Evolutionary conservation across 1,140 invertebrate species (phyloP).

Genomic region (Pantala flavescens): DNA sequence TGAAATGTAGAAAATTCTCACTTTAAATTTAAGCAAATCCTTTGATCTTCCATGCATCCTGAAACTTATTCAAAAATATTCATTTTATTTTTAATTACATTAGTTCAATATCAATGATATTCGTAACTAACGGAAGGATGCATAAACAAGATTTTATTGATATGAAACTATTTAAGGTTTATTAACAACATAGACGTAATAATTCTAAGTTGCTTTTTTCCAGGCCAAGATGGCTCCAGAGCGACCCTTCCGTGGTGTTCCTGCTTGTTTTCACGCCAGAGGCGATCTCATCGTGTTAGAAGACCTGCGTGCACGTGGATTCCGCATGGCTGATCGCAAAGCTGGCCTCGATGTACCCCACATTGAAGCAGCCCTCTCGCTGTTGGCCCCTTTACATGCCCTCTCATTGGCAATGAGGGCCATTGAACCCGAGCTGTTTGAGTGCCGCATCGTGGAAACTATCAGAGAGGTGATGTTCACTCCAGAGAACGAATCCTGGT

Average conservation of each 20-base stretch:
- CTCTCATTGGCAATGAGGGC: background rate
- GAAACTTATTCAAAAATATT: too few relatives aligned
- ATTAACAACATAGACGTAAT: too few relatives aligned
- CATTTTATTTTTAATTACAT: too few relatives aligned
- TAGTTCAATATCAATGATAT: too few relatives aligned
- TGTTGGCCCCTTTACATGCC: constrained; percentile 36
- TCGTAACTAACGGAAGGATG: too few relatives aligned
- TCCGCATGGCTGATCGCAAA: constrained; percentile 54
- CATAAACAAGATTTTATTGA: too few relatives aligned
- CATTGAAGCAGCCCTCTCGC: constrained; percentile 32
- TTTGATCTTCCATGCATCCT: too few relatives aligned
- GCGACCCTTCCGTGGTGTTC: background rate
- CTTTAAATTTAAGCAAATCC: too few relatives aligned
- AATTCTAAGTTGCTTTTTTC: background rate
- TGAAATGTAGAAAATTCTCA: too few relatives aligned
- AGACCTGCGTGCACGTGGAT: constrained; percentile 44
- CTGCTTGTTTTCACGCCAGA: constrained; percentile 31
- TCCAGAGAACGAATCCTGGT: constrained; percentile 54
- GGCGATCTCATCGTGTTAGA: constrained; percentile 38
- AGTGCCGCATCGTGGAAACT: constrained; percentile 28
- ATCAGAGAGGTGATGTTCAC: constrained; percentile 50
- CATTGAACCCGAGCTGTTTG: background rate
- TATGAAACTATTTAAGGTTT: too few relatives aligned
- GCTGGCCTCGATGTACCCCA: constrained; percentile 49
- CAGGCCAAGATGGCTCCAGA: background rate